phyloP scores from a whole-genome alignment of 2,113 vertebrate genomes.

The Neopipo cinnamomea region DNA sequence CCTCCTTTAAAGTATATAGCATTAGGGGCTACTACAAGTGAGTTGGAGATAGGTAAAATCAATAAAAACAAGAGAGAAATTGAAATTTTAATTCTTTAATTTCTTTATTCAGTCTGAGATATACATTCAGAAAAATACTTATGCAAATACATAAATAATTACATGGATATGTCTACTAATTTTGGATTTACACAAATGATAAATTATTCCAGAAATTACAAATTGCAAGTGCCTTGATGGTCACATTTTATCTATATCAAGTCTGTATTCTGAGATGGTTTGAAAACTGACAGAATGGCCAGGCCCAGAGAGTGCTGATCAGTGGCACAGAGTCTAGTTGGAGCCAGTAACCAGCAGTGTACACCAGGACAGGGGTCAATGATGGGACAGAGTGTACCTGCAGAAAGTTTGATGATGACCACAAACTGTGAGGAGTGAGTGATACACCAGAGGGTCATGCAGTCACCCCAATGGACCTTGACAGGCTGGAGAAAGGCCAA shows the following conservation, averaged over 20 bases:
- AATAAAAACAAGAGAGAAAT: not conserved
- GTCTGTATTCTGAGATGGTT: not conserved
- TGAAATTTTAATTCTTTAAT: not conserved
- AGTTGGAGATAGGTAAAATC: not conserved
- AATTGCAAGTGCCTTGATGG: not conserved
- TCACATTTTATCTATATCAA: not conserved
- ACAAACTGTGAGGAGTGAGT: not conserved
- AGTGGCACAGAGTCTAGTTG: fast-evolving
- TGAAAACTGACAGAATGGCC: not conserved
- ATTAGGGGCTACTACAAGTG: not conserved
- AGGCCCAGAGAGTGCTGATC: not conserved
- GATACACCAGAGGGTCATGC: too few species aligned
- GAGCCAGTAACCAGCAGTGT: not conserved
- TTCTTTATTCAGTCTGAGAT: not conserved
- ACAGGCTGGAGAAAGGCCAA: not conserved
- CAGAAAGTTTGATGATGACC: too few species aligned
- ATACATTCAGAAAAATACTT: not conserved
- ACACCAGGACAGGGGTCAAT: not conserved
- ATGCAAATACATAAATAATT: not conserved
- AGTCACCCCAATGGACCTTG: not conserved
- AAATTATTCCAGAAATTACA: not conserved
- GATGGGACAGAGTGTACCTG: not conserved
- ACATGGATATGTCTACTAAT: not conserved
- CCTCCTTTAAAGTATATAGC: not conserved
- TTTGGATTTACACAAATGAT: not conserved